Evolutionary conservation across 2,113 vertebrate species (phyloP).

Genomic region (Hemicordylus capensis): DNA sequence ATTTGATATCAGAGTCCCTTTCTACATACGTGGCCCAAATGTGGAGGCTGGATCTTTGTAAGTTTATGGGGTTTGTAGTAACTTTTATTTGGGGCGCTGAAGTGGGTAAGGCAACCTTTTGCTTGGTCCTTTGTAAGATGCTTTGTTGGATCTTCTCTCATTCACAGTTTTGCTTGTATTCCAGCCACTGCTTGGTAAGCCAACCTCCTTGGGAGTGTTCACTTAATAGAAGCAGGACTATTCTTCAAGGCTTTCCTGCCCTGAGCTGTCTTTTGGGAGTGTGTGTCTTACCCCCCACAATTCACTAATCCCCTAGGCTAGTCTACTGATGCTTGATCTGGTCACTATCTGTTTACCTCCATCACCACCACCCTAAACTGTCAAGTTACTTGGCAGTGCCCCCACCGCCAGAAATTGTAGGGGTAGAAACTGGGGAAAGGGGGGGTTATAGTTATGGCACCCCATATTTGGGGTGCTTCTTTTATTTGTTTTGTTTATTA

Average conservation of each 20-base stretch:
- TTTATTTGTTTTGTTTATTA: too few relatives aligned
- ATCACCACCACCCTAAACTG: neutral
- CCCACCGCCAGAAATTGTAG: neutral
- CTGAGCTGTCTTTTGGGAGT: neutral
- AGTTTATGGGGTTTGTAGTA: conserved; percentile 62
- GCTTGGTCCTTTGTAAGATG: neutral
- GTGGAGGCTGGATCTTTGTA: conserved; percentile 92
- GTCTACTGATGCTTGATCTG: neutral
- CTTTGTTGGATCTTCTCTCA: too few relatives aligned
- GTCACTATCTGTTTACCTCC: neutral
- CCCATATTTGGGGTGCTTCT: neutral
- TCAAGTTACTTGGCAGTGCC: neutral
- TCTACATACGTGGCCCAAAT: conserved; percentile 92
- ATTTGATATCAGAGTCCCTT: conserved; percentile 96
- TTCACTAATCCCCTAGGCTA: too few relatives aligned
- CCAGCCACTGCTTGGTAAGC: neutral
- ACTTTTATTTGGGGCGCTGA: neutral
- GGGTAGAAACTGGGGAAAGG: neutral
- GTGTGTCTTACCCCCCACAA: too few relatives aligned
- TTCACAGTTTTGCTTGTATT: neutral
- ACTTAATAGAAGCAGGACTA: neutral
- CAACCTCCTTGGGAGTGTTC: neutral
- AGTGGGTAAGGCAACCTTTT: neutral
- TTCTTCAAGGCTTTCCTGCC: neutral
- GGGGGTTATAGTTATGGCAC: neutral